phyloP scores from a whole-genome alignment of 2,888 invertebrate genomes.

The Gari tellinella region DNA sequence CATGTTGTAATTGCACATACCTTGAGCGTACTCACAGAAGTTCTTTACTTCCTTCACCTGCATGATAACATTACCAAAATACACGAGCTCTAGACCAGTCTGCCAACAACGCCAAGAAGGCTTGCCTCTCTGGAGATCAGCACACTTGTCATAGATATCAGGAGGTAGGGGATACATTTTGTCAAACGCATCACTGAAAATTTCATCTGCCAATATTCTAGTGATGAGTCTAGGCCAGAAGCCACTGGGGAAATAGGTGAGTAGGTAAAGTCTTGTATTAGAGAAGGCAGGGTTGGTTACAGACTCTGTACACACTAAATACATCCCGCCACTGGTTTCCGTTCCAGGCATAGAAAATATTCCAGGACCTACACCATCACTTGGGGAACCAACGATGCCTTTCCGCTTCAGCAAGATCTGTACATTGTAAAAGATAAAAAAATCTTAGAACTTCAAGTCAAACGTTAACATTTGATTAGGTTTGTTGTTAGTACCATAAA shows the following conservation, averaged over 20 bases:
- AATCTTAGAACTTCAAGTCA: too few relatives aligned
- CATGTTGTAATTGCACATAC: conserved; percentile 86
- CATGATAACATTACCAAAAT: conserved; percentile 92
- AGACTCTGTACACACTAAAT: conserved; percentile 59
- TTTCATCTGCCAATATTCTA: conserved; percentile 93
- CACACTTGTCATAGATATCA: conserved; percentile 63
- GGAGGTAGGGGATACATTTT: conserved; percentile 68
- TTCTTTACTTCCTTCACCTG: conserved; percentile 86
- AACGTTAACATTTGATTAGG: too few relatives aligned
- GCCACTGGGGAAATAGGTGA: conserved; percentile 99
- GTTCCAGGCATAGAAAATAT: too few relatives aligned
- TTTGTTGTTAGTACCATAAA: too few relatives aligned
- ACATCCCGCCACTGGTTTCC: conserved; percentile 13
- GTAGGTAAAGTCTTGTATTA: conserved; percentile 85
- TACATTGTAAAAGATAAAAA: too few relatives aligned
- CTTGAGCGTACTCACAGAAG: conserved; percentile 41
- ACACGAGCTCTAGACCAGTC: conserved; percentile 93
- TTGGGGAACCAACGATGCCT: too few relatives aligned
- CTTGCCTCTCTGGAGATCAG: conserved; percentile 52
- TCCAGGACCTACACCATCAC: too few relatives aligned
- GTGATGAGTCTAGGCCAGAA: conserved; percentile 98
- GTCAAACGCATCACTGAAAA: conserved; percentile 64
- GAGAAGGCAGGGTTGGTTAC: conserved; percentile 74
- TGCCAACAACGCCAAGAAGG: conserved; percentile 80
- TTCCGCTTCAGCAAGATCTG: too few relatives aligned